Percentiles rank a stretch among this genome's conserved stretches.
These are phyloP conservation scores for Allolobophora icterica DNA, from an alignment of 2,888 invertebrate genomes.

Conservation along the genomic window DNA sequence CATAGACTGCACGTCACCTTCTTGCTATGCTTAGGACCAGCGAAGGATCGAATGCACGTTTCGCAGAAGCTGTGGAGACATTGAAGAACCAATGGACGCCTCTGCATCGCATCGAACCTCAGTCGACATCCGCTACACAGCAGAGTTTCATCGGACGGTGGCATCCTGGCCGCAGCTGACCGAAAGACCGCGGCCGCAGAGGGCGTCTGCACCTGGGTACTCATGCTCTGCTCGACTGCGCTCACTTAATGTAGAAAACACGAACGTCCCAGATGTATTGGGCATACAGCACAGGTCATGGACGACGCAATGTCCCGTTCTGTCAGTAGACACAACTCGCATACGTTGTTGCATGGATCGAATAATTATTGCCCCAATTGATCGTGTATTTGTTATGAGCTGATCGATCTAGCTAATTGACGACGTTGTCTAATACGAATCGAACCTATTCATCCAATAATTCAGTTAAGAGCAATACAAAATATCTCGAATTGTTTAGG, in stretches of 20 bases:
- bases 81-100: slow-evolving; percentile 28
- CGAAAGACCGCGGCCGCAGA: background rate
- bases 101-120: slow-evolving; percentile 20
- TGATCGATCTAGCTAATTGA: background rate
- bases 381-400: background rate
- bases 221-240: background rate
- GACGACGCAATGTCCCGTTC: background rate
- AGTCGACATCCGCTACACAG: slow-evolving; percentile 19
- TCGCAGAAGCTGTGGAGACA: slow-evolving; percentile 32
- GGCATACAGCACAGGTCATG: background rate
- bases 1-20: slow-evolving; percentile 30
- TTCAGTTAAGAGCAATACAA: background rate
- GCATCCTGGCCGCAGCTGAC: background rate
- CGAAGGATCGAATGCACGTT: background rate
- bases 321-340: background rate
- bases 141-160: background rate
- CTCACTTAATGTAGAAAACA: no score
- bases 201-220: background rate
- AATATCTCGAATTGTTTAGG: background rate
- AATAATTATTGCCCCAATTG: background rate
- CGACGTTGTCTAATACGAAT: background rate
- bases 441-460: background rate
- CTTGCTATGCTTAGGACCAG: background rate
- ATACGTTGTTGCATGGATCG: background rate
- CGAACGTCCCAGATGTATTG: no score